Base-by-base conservation (phyloP, 2,113 vertebrate genomes). In the Numenius arquata region DNA sequence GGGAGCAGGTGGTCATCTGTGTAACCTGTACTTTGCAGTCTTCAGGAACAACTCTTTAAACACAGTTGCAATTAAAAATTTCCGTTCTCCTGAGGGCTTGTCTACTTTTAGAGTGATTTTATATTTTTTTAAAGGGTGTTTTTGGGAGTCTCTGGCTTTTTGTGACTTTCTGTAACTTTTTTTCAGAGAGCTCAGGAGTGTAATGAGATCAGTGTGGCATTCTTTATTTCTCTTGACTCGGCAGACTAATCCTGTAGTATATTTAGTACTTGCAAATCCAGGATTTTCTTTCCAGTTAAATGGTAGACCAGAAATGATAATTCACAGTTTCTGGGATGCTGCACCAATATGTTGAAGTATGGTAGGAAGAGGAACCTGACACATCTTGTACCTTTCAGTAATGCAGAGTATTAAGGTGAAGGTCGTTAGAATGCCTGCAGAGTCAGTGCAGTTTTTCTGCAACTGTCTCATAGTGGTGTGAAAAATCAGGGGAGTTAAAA, bases 381-480 rank as follows among this genome's bases (percentile, higher is more conserved):
- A 43, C 70, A 71, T 47, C 72, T 56, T 85, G n/a, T 18, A 13
- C 45, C 30, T 65, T 82, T 50, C 8, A 7, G 5, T 82, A 76
- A 30, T 19, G 15, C 16, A 22, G 11, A 6, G 50, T 81, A 0
- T 59, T 30, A 32, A 85, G 62, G 38, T 90, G 94, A 94, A 96
- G 93, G 94, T 96, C 85, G 48, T 50, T 52, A 16, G 29, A 68
- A 56, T 30, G 61, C 56, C 88, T 93, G 93, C 85, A 85, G 73
- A 73, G 70, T 83, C 77, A 83, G 63, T 90, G 85, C 91, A 92
- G 80, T 52, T 87, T 78, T 80, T 85, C 80, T 95, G 79, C 79
- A 67, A 23, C 45, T 38, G 29, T 66, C 45, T 95, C 34, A 30
- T 6, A 41, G 36, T 56, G n/a, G 55, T 93, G 15, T 72, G 53